Percentiles rank a stretch among this genome's conserved stretches.
Conservation (phyloP, 2,113 vertebrate species). For the Bucco capensis region DNA sequence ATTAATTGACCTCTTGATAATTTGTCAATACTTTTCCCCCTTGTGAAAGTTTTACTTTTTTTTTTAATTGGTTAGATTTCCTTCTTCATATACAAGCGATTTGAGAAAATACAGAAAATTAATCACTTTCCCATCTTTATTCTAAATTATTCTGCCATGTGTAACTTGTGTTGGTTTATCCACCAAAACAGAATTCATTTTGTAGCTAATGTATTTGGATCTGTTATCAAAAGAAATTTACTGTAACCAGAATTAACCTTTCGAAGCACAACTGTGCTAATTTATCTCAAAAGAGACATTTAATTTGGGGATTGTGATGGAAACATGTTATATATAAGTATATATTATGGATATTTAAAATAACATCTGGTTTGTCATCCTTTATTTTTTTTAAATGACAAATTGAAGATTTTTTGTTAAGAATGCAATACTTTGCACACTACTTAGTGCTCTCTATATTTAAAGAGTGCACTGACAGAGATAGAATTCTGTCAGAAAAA, state of each 20-base stretch:
- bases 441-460: neutral
- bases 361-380: neutral
- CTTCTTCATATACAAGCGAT: neutral
- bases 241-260: neutral
- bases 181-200: neutral
- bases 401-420: neutral
- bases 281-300: neutral
- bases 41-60: neutral
- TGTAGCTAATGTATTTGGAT: neutral
- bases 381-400: neutral
- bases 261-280: neutral
- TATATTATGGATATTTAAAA: neutral
- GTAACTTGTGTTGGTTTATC: neutral
- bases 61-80: neutral
- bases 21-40: neutral
- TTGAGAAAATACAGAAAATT: neutral
- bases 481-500: neutral
- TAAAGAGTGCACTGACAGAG: neutral
- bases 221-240: neutral
- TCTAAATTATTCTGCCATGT: neutral
- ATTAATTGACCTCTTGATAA: neutral
- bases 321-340: neutral
- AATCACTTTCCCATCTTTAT: neutral
- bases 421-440: neutral
- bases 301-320: neutral